Base-by-base conservation (phyloP, 2,113 vertebrate genomes). In the Ictalurus furcatus region DNA sequence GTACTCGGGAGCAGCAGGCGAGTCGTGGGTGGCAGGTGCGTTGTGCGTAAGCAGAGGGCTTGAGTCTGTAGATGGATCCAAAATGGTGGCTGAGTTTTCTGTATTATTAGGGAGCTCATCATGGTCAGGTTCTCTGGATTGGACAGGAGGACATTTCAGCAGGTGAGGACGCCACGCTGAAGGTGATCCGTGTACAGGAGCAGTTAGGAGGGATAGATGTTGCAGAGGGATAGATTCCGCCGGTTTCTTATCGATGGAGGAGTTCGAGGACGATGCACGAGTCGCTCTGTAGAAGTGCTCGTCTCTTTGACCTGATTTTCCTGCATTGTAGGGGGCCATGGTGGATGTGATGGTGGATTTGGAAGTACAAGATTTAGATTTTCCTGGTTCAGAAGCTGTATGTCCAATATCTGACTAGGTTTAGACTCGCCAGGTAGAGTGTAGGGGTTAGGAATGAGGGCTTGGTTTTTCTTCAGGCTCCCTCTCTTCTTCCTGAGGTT, bases 401-500 rank as follows among this genome's bases (percentile, higher is more conserved):
- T 30, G 56, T 73, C 54, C 14, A 19, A 82, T 40, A 63, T 9
- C 21, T 6, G 34, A 84, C 23, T 16, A 16, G 14, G 90, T 92
- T 88, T 90, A 87, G 80, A 88, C 73, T 94, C 93, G n/a, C 0
- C 67, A 9, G 91, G 91, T 25, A 96, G 91, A 67, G 95, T 93
- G 80, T 96, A 96, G 0, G 95, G 96, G 88, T 96, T 96, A 56
- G 85, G 73, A 4, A 79, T 6, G 61, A 88, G 69, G 16, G 48
- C 54, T 9, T 85, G 56, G 85, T 93, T 81, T 78, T 93, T 96
- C 91, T 94, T 95, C 1, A 93, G 59, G 90, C 93, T 94, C 85
- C 91, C 93, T 90, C 92, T 94, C 85, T 93, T 95, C 89, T 90
- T 94, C 90, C 90, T 91, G 12, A 84, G 85, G 34, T 1, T 21